Evolutionary conservation across 2,888 invertebrate genomes (phyloP), one percentile per base, ranked within the genome.

Genomic region (Nomada fucata): DNA sequence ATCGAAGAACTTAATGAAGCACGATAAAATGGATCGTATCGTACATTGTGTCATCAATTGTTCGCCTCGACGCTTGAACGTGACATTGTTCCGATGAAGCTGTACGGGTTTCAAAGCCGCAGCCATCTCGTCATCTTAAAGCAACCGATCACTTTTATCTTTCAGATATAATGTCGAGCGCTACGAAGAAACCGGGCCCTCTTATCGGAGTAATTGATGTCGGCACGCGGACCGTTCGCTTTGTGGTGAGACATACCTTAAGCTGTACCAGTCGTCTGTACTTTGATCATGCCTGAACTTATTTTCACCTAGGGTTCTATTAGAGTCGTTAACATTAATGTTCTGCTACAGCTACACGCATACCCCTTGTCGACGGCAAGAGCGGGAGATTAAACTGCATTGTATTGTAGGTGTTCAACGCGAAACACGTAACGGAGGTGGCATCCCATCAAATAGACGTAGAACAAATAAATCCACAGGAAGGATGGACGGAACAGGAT

Each of bases 401-500:
- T 18, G 15, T 29, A 52, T 61, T 63, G n/a, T 94, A 97, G 96
- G 95, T 97, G 84, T 97, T 96, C 93, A 96, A 96, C 90, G 96
- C 97, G 23, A 96, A 97, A 77, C 96, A 96, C 60, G 96, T 97
- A 26, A 96, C 97, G 84, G 97, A 98, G 93, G 93, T 98, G 61
- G 96, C 96, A 0, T 96, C 97, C 9, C 96, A 98, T 94, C 97
- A 97, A 91, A 95, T 97, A 44, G 97, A 98, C 92, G 96, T 98
- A 68, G 95, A 96, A 13, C 96, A 97, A 86, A 94, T 96, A 9
- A 96, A 96, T 87, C 98, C 98, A 0, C 96, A 97, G 87, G 98
- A 98, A 92, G 98, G 98, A 84, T 99, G 99, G 99, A 96, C 96
- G 72, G 99, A 99, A 91, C 97, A 98, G 93, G 97, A 99, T 92